phyloP scores from a whole-genome alignment of 2,797 vertebrate genomes.

The Macrochelys suwanniensis region DNA sequence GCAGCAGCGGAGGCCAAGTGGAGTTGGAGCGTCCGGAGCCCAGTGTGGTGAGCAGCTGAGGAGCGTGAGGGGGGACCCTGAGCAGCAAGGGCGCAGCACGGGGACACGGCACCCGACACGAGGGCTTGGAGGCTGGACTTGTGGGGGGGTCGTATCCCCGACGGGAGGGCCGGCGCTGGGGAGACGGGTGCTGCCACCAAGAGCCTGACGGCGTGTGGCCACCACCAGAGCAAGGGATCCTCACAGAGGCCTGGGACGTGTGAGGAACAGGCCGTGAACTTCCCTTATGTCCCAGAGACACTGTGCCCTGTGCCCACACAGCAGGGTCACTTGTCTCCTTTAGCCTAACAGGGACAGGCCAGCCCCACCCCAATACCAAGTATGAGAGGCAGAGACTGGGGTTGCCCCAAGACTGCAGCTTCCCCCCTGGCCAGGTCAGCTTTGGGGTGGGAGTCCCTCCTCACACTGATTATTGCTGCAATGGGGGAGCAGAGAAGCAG shows the following conservation, averaged over 20 bases:
- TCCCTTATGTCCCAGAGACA: not conserved
- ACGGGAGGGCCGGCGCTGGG: not conserved
- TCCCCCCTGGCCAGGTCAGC: too few relatives aligned
- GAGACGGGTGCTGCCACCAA: not conserved
- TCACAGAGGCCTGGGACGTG: not conserved
- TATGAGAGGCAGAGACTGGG: not conserved
- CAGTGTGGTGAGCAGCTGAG: not conserved
- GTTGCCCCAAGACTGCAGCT: not conserved
- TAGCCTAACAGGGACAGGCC: not conserved
- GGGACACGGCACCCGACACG: too few relatives aligned
- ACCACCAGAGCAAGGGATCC: not conserved
- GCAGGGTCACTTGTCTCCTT: not conserved
- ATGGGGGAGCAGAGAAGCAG: not conserved
- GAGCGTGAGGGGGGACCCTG: not conserved
- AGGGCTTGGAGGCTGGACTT: too few relatives aligned
- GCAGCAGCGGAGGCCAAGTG: not conserved
- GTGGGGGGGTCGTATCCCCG: too few relatives aligned
- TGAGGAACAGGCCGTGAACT: not conserved
- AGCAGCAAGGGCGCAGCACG: too few relatives aligned
- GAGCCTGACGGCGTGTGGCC: too few relatives aligned
- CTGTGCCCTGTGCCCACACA: not conserved
- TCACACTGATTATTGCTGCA: not conserved
- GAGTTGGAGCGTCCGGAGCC: not conserved
- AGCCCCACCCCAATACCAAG: not conserved
- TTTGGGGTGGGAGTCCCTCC: not conserved